Evolutionary conservation across 2,113 vertebrate genomes (phyloP).

Genomic region (Candoia aspera): DNA sequence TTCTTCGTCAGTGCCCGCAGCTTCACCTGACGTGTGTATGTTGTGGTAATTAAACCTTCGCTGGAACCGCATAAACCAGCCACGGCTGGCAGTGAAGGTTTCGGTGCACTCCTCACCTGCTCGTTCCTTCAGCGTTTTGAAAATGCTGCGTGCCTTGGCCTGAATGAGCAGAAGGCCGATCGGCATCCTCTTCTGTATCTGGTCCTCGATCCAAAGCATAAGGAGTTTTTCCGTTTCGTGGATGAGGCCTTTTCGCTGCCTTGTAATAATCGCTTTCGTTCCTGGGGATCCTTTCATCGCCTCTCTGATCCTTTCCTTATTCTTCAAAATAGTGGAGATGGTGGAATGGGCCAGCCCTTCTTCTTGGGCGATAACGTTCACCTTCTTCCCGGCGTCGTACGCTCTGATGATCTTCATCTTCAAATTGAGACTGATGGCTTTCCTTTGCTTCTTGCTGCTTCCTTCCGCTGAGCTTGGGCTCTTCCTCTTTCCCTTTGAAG

Average conservation of each 20-base stretch:
- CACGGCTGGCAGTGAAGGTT: neutral
- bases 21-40: accelerated
- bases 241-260: neutral
- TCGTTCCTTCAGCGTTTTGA: neutral
- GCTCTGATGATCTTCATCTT: neutral
- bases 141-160: neutral
- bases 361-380: neutral
- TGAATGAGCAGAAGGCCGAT: neutral
- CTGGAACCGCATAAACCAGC: too few species aligned
- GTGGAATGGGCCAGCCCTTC: neutral
- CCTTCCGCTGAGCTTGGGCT: neutral
- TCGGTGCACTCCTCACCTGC: neutral
- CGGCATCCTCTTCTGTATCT: neutral
- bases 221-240: neutral
- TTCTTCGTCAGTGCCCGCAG: accelerated
- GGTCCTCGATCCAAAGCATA: neutral
- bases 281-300: neutral
- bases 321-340: neutral
- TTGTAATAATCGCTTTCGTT: neutral
- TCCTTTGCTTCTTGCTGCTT: neutral
- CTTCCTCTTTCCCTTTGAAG: neutral
- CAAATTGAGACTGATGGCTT: neutral
- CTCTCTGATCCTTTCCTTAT: neutral
- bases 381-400: neutral
- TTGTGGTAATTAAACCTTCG: neutral